Base-by-base conservation (phyloP, 2,113 vertebrate species). In the Junco hyemalis region DNA sequence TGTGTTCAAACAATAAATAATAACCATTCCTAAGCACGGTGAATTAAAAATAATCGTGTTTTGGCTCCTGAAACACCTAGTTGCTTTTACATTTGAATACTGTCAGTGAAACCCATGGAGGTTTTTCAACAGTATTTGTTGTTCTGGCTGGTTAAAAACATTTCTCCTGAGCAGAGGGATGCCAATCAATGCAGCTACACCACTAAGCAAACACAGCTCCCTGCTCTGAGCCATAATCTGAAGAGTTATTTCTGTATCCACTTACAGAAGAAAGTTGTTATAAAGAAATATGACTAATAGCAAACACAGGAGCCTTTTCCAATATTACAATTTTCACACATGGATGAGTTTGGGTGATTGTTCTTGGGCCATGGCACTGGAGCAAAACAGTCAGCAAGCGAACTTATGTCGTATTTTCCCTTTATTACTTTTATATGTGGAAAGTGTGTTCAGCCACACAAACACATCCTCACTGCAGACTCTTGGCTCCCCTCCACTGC, bases 1-100 rank as follows among this genome's bases (percentile, higher is more conserved):
- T 95, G 14, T 92, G 86, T 92, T 95, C 93, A 95, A 96, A 81
- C 72, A 81, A 83, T 92, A 95, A 95, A 82, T 88, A 89, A 84
- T 78, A 92, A 88, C 47, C 36, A 60, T 42, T 94, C 51, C 57
- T 78, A 91, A 70, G 71, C 15, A 22, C 14, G 50, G 44, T 25
- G 79, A 88, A 78, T 93, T 78, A 73, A 90, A 96, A 96, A 83
- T 74, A 90, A 83, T 86, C 4, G 0, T 53, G 53, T 88, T 92
- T 96, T 88, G 86, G 93, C 35, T 83, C 61, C 76, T 68, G 57
- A 38, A 92, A 81, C 40, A 84, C 61, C 64, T 12, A 73, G 38
- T 14, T 86, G 26, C 61, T 96, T 88, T 90, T 72, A 53, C 28
- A 79, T 94, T 83, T 74, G 56, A 84, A 88, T 93, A 82, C 48